Base-by-base conservation (phyloP, 2,797 vertebrate genomes). In the Mionectes olivaceus region DNA sequence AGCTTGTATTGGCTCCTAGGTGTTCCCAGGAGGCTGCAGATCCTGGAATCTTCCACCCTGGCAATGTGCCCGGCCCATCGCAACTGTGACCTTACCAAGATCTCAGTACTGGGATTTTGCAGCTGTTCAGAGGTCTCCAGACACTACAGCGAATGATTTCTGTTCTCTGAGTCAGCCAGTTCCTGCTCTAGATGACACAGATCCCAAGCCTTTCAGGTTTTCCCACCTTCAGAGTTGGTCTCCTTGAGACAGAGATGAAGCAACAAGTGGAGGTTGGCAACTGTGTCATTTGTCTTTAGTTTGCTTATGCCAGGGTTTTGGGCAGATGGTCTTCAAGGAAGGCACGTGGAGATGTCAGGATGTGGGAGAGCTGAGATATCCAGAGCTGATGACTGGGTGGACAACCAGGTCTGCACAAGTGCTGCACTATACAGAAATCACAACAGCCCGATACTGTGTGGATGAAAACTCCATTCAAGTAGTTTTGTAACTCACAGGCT, bases 1-100 rank as follows among this genome's bases (percentile, higher is more conserved):
- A 95, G 89, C 91, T 82, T 7, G 0, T 87, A 64, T 80, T 92
- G 94, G 80, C 93, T 96, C 59, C 37, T 89, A 91, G 94, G 88
- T 95, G 67, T 46, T 96, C 94, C 85, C 92, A 92, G 80, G 83
- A 95, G 90, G 74, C 70, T 90, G 83, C 78, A 84, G 91, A 73
- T 84, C 95, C 94, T 95, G 94, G 88, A 96, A 93, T 95, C 90
- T 94, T 96, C 92, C 86, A 95, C 32, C 33, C 67, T 96, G 95
- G 96, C 92, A 63, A 43, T n/a, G 24, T 76, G 91, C 94, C 96
- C 74, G 76, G 88, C 44, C 74, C 87, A 64, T 94, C 1, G 5
- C 90, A 92, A 95, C 63, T 87, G 88, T 0, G 28, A 87, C 88
- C 74, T 94, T 82, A 93, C 88, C 52, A 77, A 93, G 80, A 90